Conservation (phyloP, 2,113 vertebrate genomes). For the Oncorhynchus clarkii region DNA sequence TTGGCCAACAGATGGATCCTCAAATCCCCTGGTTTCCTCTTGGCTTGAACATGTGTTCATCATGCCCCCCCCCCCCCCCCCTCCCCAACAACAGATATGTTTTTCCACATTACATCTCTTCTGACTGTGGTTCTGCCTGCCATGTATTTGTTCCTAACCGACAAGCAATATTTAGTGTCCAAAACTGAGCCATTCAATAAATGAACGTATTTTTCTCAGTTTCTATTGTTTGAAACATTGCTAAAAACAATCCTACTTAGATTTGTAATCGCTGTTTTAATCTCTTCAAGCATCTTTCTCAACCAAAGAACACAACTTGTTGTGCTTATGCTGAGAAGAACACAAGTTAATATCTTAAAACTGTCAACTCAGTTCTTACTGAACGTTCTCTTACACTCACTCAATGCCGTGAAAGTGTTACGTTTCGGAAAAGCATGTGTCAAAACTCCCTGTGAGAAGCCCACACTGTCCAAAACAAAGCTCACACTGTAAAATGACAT, state of each 20-base stretch:
- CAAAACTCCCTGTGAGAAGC: neutral
- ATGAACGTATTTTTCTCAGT: too few species aligned
- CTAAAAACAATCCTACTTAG: too few species aligned
- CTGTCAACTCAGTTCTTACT: neutral
- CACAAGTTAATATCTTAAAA: too few species aligned
- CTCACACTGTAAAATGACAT: neutral
- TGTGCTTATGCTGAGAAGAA: too few species aligned
- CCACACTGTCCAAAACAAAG: neutral
- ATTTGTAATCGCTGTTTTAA: too few species aligned
- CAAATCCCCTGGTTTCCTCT: conserved; percentile 72
- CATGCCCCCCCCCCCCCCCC: conserved; percentile 54
- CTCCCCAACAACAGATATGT: conserved; percentile 47
- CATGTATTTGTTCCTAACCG: too few species aligned
- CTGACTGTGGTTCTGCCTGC: too few species aligned
- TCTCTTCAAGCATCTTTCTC: too few species aligned
- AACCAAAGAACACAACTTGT: too few species aligned
- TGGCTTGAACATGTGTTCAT: conserved; percentile 68
- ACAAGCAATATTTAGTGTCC: too few species aligned
- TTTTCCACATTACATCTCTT: neutral
- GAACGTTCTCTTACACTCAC: neutral
- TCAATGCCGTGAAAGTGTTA: neutral
- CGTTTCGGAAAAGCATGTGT: neutral
- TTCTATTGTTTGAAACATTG: too few species aligned
- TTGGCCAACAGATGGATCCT: conserved; percentile 78
- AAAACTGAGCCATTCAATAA: too few species aligned